Percentiles rank a stretch among this genome's conserved stretches.
These are phyloP conservation scores for Brachyalestes nurse DNA, from an alignment of 2,797 vertebrate species.

Conservation along the genomic window DNA sequence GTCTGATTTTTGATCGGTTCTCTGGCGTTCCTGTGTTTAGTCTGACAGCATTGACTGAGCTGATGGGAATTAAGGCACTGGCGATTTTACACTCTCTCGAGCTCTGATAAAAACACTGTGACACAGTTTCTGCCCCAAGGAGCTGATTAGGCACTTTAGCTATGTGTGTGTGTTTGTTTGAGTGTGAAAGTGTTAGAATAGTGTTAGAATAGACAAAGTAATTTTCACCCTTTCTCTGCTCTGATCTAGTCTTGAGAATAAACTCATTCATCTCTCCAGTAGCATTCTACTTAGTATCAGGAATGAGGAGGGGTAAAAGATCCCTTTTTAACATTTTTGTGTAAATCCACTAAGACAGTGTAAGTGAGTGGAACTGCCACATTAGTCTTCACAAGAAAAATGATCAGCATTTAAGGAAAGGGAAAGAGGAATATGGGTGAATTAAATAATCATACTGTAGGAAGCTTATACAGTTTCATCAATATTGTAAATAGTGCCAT, in stretches of 20 bases:
- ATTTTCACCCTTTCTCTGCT: neutral
- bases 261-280: neutral
- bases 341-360: neutral
- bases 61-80: neutral
- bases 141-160: conserved; percentile 18
- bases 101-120: conserved; percentile 11
- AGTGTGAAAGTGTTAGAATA: neutral
- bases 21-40: conserved; percentile 31
- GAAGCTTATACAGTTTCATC: no score
- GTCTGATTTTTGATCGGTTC: conserved; percentile 5
- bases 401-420: no score
- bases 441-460: no score
- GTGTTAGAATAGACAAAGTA: conserved; percentile 9
- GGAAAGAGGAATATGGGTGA: no score
- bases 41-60: conserved; percentile 3
- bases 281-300: neutral
- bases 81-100: conserved; percentile 12
- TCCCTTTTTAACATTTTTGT: neutral
- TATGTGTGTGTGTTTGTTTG: neutral
- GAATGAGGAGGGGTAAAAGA: neutral
- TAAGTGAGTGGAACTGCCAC: no score
- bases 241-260: conserved; percentile 7
- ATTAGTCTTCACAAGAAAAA: no score
- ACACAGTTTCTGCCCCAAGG: conserved; percentile 19
- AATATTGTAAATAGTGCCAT: no score